These are phyloP conservation scores for Ctenochaetus hawaiiensis DNA, from an alignment of 2,797 vertebrate species.

Conservation along the genomic window DNA sequence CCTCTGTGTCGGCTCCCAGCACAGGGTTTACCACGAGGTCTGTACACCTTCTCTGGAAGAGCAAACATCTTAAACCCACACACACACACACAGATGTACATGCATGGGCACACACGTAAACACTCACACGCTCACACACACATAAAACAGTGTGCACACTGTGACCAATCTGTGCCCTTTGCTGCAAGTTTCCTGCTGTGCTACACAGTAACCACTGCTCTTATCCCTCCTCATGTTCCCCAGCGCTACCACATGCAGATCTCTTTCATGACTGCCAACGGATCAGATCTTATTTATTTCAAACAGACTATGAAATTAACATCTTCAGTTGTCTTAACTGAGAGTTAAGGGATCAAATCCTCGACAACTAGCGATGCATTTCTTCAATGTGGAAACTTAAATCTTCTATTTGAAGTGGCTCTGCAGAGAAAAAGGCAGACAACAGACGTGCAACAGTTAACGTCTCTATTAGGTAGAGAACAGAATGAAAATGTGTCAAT, in stretches of 20 bases:
- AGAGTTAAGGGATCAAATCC: conserved; percentile 46
- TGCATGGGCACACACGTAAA: not conserved
- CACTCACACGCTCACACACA: not conserved
- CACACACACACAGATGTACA: conserved; percentile 1
- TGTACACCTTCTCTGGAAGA: conserved; percentile 42
- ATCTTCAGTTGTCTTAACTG: conserved; percentile 17
- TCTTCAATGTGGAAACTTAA: conserved; percentile 30
- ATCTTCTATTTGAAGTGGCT: conserved; percentile 28
- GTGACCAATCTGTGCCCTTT: conserved; percentile 63
- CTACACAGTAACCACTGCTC: conserved; percentile 58
- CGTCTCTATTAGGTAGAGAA: not conserved
- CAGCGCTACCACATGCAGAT: conserved; percentile 37
- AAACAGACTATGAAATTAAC: conserved; percentile 49
- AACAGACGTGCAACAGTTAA: not conserved
- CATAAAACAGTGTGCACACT: conserved; percentile 45
- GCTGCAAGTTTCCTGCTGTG: conserved; percentile 57
- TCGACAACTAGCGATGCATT: conserved; percentile 19
- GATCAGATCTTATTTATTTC: conserved; percentile 65
- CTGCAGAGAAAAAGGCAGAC: conserved; percentile 6
- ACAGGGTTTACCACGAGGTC: conserved; percentile 34
- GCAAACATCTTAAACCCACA: conserved; percentile 47
- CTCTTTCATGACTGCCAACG: conserved; percentile 58
- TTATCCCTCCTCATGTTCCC: conserved; percentile 42
- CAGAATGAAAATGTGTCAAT: not conserved
- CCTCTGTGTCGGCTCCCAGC: conserved; percentile 22